Evolutionary conservation across 2,797 vertebrate species (phyloP).

Genomic region (Siniperca obscura): DNA sequence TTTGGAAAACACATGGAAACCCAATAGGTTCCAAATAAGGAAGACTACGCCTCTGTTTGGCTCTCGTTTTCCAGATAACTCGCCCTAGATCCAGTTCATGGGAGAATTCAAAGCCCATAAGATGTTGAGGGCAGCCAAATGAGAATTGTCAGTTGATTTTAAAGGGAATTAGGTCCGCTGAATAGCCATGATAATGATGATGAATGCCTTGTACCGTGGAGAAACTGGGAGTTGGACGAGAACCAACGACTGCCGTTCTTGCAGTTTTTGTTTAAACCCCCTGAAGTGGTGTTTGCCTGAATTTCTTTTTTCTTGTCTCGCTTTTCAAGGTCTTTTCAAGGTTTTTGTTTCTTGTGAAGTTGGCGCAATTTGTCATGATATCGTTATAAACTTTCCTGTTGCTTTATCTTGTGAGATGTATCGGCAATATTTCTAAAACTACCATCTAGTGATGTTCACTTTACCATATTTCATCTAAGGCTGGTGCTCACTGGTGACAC

Average conservation of each 20-base stretch:
- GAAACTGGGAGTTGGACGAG: slow-evolving; percentile 75
- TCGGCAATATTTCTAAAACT: neutral
- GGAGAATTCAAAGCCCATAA: slow-evolving; percentile 73
- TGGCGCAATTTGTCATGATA: slow-evolving; percentile 44
- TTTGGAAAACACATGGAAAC: slow-evolving; percentile 49
- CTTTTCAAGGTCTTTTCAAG: slow-evolving; percentile 56
- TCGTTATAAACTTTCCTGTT: slow-evolving; percentile 15
- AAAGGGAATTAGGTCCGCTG: slow-evolving; percentile 77
- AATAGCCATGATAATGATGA: slow-evolving; percentile 80
- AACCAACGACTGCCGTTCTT: slow-evolving; percentile 73
- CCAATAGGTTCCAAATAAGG: slow-evolving; percentile 47
- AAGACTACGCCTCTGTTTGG: slow-evolving; percentile 47
- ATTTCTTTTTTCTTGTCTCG: slow-evolving; percentile 38
- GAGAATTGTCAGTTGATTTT: slow-evolving; percentile 82
- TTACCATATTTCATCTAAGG: slow-evolving; percentile 4
- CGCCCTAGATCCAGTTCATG: slow-evolving; percentile 67
- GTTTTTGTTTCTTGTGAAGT: slow-evolving; percentile 21
- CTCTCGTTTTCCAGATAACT: slow-evolving; percentile 65
- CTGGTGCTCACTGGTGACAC: neutral
- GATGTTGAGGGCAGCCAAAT: slow-evolving; percentile 70
- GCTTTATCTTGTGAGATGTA: slow-evolving; percentile 12
- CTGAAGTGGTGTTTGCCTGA: slow-evolving; percentile 62
- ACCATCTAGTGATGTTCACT: neutral
- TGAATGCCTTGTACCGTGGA: slow-evolving; percentile 76
- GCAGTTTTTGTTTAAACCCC: slow-evolving; percentile 61